Evolutionary conservation across 2,888 invertebrate species (phyloP), one percentile per base, ranked within the genome.

Genomic region (Notodonta dromedarius): DNA sequence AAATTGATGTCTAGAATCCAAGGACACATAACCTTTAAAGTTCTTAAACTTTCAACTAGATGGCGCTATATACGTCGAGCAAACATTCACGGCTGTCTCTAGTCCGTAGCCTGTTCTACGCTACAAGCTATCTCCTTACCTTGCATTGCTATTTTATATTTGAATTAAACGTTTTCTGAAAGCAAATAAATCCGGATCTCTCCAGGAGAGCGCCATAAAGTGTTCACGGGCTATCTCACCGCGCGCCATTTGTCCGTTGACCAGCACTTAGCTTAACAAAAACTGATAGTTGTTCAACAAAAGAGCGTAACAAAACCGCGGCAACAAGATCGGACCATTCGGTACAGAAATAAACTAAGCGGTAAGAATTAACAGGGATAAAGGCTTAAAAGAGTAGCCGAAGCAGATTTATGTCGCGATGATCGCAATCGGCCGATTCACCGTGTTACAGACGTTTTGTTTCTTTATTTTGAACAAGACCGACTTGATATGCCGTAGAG

Each of bases 361-460:
- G 91, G 92, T 90, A 92, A 90, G 93, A 92, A 92, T 92, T 90
- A 93, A 93, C 92, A 91, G 88, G 90, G 90, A 88, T 92, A 92
- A 93, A 90, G 88, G 91, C 89, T 93, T 92, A 88, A 89, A 92
- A 92, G 91, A 91, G 93, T 93, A 93, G 93, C 93, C 92, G 91
- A 90, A 87, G 87, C 86, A 89, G 92, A 93, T 93, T 93, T 93
- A 93, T 93, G 93, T 89, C 87, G 90, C 87, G 85, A 86, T 83
- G 92, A 91, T 93, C 89, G 89, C 88, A 89, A 91, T 92, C 91
- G 89, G 82, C 81, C 88, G 87, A 87, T 88, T 88, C 89, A 83
- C 85, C 87, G 82, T 87, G 88, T 89, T 85, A 84, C 79, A 74
- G 79, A 67, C 76, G 78, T 87, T 90, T 90, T 90, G 82, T 88